Percentiles rank a stretch among this genome's conserved stretches.
Evolutionary conservation across 2,888 invertebrate species (phyloP).

Genomic region (Plebejus argus): DNA sequence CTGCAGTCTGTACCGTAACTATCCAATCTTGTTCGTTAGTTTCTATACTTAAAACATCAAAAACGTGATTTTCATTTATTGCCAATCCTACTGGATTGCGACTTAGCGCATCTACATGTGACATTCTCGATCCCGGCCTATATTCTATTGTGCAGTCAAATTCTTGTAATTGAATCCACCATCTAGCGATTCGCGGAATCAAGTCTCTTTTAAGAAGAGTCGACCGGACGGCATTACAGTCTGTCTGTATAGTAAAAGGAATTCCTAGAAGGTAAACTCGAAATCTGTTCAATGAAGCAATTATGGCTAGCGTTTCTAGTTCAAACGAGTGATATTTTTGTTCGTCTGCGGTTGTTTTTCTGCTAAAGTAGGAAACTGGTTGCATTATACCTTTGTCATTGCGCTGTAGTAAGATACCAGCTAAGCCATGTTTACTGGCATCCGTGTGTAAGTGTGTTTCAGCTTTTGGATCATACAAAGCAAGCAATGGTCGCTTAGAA

Average conservation of each 20-base stretch:
- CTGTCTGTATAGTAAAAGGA: constrained; percentile 23
- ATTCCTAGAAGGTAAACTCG: background rate
- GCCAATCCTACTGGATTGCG: constrained; percentile 30
- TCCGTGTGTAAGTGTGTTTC: constrained; percentile 37
- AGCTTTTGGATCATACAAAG: constrained; percentile 33
- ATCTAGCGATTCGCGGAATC: constrained; percentile 32
- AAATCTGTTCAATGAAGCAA: constrained; percentile 33
- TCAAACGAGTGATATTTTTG: constrained; percentile 42
- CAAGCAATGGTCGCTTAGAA: constrained; percentile 41
- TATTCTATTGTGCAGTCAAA: constrained; percentile 35
- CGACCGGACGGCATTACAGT: constrained; percentile 34
- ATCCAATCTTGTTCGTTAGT: constrained; percentile 34
- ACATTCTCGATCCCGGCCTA: constrained; percentile 26
- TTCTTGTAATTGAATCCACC: constrained; percentile 38
- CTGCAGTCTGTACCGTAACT: constrained; percentile 30
- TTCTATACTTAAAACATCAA: constrained; percentile 32
- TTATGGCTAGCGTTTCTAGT: constrained; percentile 41
- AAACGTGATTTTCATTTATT: background rate
- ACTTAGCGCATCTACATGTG: constrained; percentile 34
- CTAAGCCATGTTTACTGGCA: constrained; percentile 34
- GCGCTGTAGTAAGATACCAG: constrained; percentile 37
- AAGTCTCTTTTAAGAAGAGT: constrained; percentile 33
- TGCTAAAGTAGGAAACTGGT: constrained; percentile 31
- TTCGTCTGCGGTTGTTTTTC: constrained; percentile 36
- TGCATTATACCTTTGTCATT: background rate